Evolutionary conservation across 2,113 vertebrate genomes (phyloP).

Genomic region (Brachyistius frenatus): DNA sequence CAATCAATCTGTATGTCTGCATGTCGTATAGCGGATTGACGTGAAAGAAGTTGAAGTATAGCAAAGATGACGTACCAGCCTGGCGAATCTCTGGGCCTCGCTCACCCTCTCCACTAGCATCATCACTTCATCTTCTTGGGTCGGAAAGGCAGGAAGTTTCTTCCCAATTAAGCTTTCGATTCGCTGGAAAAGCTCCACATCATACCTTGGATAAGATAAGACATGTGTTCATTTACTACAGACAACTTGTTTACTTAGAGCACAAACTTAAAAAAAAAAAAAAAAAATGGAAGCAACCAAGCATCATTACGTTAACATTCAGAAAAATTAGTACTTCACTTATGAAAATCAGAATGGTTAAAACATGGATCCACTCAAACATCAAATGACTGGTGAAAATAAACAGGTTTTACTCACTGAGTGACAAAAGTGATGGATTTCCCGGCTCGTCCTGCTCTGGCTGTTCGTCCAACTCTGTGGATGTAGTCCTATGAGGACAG

Average conservation of each 20-base stretch:
- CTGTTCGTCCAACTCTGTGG: conserved; percentile 95
- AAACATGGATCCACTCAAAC: background rate
- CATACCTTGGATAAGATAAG: conserved; percentile 86
- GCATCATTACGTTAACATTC: too few relatives aligned
- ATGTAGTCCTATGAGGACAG: conserved; percentile 92
- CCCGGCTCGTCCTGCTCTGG: conserved; percentile 94
- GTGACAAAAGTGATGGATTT: conserved; percentile 98
- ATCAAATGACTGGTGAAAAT: background rate
- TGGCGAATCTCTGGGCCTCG: conserved; percentile 95
- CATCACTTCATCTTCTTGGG: conserved; percentile 98
- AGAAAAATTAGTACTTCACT: too few relatives aligned
- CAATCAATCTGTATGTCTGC: too few relatives aligned
- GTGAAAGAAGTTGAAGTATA: background rate
- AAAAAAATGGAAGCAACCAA: too few relatives aligned
- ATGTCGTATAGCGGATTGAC: too few relatives aligned
- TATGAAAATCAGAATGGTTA: too few relatives aligned
- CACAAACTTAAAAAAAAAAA: background rate
- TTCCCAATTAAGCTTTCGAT: conserved; percentile 97
- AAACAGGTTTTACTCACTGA: conserved; percentile 85
- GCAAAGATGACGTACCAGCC: conserved; percentile 85
- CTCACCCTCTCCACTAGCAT: conserved; percentile 95
- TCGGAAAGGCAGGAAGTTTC: conserved; percentile 95
- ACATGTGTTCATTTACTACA: too few relatives aligned
- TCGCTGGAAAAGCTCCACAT: conserved; percentile 98
- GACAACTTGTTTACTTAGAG: too few relatives aligned